These are phyloP conservation scores for Aldrovandia affinis DNA, from an alignment of 2,797 vertebrate species.

Conservation along the genomic window DNA sequence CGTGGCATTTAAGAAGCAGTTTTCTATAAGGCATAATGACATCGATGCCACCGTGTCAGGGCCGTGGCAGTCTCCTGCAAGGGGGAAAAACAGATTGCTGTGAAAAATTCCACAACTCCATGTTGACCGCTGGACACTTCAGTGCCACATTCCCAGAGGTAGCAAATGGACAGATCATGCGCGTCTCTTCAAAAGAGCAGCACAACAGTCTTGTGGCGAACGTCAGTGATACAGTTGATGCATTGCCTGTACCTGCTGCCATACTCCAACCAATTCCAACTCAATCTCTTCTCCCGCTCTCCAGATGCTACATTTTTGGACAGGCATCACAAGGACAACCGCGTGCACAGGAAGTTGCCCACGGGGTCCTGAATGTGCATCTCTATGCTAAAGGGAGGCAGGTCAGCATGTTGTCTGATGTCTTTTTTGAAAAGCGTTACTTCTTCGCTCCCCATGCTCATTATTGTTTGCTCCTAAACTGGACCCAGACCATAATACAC, in stretches of 20 bases:
- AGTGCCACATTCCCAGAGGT: constrained; percentile 62
- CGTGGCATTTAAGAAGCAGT: not conserved
- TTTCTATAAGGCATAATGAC: constrained; percentile 27
- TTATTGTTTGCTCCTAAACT: constrained; percentile 46
- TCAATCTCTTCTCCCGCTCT: constrained; percentile 36
- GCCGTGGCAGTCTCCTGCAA: constrained; percentile 20
- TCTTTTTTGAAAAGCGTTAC: constrained; percentile 47
- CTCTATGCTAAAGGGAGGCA: constrained; percentile 45
- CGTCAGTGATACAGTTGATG: constrained; percentile 58
- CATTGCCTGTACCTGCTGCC: constrained; percentile 41
- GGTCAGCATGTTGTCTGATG: constrained; percentile 53
- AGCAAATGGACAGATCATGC: constrained; percentile 60
- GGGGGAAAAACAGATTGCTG: constrained; percentile 50
- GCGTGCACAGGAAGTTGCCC: not conserved
- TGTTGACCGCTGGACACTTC: constrained; percentile 55
- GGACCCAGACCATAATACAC: constrained; percentile 51
- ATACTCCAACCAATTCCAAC: too few species aligned
- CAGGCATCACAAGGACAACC: not conserved
- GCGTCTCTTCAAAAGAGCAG: constrained; percentile 53
- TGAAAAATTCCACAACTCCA: constrained; percentile 53
- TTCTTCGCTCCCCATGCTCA: constrained; percentile 38
- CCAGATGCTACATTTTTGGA: not conserved
- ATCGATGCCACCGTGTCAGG: constrained; percentile 38
- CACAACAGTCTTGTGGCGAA: constrained; percentile 54
- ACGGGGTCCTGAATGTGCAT: constrained; percentile 46